phyloP scores from a whole-genome alignment of 2,888 invertebrate species.

The Amphipyra berbera region DNA sequence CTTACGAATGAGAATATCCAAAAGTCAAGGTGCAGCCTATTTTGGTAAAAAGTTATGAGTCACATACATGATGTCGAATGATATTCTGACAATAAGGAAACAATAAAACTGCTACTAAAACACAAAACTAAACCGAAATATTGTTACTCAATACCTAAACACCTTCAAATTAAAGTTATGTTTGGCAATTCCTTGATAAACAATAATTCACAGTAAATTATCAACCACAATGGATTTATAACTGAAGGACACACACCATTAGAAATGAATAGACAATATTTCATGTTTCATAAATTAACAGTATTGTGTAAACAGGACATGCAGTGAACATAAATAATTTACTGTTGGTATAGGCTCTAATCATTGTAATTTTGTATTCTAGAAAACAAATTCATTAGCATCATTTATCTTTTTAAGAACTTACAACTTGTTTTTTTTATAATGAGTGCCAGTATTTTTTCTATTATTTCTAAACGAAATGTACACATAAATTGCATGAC shows the following conservation, averaged over 20 bases:
- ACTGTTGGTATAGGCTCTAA: conserved; percentile 20
- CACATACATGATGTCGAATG: no score
- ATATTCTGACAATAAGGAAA: conserved; percentile 17
- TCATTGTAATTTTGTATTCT: not conserved
- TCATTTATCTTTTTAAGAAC: conserved; percentile 1
- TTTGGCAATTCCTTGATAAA: no score
- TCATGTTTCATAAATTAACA: conserved; percentile 69
- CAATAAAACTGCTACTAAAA: conserved; percentile 25
- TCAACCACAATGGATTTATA: conserved; percentile 15
- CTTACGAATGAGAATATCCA: not conserved
- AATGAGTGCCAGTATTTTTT: conserved; percentile 18
- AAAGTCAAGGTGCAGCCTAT: conserved; percentile 22
- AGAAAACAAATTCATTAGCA: conserved; percentile 1
- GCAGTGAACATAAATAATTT: conserved; percentile 23
- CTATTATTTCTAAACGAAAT: no score
- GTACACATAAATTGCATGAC: no score
- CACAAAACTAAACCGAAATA: not conserved
- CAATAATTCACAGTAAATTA: no score
- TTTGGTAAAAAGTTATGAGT: conserved; percentile 16
- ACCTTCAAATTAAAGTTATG: not conserved
- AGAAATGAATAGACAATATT: conserved; percentile 40
- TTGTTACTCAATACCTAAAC: no score
- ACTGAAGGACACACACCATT: not conserved
- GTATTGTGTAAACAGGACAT: conserved; percentile 56
- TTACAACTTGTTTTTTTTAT: conserved; percentile 3